phyloP scores from a whole-genome alignment of 2,113 vertebrate species.

The Oxyura jamaicensis region DNA sequence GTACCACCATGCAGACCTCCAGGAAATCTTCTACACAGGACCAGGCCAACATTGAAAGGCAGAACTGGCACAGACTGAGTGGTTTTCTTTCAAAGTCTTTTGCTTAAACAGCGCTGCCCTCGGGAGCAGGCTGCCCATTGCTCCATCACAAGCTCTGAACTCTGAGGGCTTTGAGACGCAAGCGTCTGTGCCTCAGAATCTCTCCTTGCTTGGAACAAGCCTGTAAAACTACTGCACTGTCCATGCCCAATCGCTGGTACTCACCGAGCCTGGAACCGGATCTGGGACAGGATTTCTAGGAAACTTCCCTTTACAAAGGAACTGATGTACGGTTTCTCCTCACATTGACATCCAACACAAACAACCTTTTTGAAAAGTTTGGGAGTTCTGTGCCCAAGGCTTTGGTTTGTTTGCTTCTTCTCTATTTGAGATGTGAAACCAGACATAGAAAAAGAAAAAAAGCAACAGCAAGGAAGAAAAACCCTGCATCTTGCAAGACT shows the following conservation, averaged over 20 bases:
- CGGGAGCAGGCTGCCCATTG: neutral
- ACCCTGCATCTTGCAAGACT: neutral
- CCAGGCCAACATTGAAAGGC: neutral
- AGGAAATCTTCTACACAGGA: neutral
- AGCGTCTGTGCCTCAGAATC: neutral
- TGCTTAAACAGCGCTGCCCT: neutral
- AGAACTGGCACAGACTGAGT: neutral
- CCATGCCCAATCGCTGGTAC: no score
- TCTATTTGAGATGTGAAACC: neutral
- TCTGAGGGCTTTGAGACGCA: neutral
- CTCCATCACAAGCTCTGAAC: neutral
- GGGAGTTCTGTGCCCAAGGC: neutral
- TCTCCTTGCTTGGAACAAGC: neutral
- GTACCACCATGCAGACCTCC: neutral
- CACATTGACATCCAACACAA: neutral
- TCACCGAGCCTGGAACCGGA: neutral
- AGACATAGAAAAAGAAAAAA: neutral
- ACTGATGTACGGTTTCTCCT: neutral
- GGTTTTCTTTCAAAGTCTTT: neutral
- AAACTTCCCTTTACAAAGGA: neutral
- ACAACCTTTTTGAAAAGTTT: neutral
- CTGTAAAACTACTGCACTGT: fast-evolving
- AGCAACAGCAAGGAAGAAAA: no score
- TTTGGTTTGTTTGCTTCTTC: no score
- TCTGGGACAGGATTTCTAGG: neutral